Percentiles rank a stretch among this genome's conserved stretches.
These are phyloP conservation scores for Campoletis raptor DNA, from an alignment of 2,888 invertebrate species.

Conservation along the genomic window DNA sequence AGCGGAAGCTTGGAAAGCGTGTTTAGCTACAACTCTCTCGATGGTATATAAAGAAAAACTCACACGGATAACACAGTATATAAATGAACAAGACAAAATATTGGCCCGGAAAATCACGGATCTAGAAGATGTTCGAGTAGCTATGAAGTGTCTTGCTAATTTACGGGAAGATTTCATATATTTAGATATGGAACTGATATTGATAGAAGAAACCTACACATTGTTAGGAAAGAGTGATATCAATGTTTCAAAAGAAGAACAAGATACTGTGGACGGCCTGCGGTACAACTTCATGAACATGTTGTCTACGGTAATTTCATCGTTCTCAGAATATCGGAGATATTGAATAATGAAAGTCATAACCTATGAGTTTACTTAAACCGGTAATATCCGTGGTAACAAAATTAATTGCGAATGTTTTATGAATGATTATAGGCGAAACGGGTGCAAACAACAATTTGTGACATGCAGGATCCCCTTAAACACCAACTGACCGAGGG, in stretches of 20 bases:
- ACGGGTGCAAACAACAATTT: constrained; percentile 89
- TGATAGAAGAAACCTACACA: constrained; percentile 93
- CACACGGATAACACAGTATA: constrained; percentile 90
- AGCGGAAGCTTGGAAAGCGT: constrained; percentile 92
- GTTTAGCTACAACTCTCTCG: constrained; percentile 90
- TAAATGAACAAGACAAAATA: constrained; percentile 90
- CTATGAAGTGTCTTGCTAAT: constrained; percentile 91
- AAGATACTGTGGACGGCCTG: constrained; percentile 91
- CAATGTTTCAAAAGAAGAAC: constrained; percentile 91
- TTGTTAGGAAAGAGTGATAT: constrained; percentile 89
- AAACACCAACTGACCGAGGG: constrained; percentile 90
- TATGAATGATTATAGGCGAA: constrained; percentile 85
- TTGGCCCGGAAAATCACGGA: constrained; percentile 90
- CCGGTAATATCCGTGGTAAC: background rate
- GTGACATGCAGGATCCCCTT: constrained; percentile 91
- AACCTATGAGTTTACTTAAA: background rate
- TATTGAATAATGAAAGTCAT: background rate
- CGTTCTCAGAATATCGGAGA: background rate
- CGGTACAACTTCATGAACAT: constrained; percentile 92
- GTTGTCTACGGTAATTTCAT: constrained; percentile 88
- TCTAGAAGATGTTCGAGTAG: constrained; percentile 91
- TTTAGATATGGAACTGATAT: constrained; percentile 91
- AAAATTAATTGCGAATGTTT: background rate
- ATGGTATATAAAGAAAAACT: constrained; percentile 90
- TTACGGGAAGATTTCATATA: constrained; percentile 92